phyloP scores from a whole-genome alignment of 2,113 vertebrate genomes.

The Camelus dromedarius region DNA sequence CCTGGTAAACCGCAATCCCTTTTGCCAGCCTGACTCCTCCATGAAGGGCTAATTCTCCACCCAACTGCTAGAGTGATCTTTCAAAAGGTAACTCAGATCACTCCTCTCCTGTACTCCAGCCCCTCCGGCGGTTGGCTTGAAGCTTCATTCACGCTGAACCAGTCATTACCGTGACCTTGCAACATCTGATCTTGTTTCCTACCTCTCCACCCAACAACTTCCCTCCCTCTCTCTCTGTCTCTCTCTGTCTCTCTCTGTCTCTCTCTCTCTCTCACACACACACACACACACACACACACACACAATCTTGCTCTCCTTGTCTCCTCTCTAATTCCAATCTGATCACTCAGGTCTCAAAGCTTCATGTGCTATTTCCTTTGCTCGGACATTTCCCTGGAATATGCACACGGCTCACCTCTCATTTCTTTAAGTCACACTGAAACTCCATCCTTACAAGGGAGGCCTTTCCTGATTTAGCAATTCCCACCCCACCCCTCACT shows the following conservation, averaged over 20 bases:
- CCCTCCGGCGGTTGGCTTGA: background rate
- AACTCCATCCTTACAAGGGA: background rate
- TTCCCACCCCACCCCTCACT: rapidly evolving
- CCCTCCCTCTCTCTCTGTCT: background rate
- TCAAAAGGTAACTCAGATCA: background rate
- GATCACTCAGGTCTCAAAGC: background rate
- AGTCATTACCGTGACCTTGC: too few species aligned
- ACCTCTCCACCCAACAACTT: background rate
- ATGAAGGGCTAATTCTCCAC: background rate
- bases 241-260: background rate
- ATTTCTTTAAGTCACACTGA: background rate
- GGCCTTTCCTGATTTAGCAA: background rate
- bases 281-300: background rate
- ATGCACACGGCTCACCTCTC: background rate
- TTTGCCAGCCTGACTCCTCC: background rate
- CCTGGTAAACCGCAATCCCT: background rate
- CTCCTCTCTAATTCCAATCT: background rate
- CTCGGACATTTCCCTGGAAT: background rate
- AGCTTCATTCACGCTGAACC: background rate
- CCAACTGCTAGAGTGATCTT: background rate
- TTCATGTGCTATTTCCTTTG: background rate
- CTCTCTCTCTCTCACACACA: background rate
- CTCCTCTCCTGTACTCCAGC: background rate
- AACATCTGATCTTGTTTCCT: background rate
- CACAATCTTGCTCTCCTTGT: too few species aligned